Conservation (phyloP, 2,797 vertebrate species). For the Molossus molossus region DNA sequence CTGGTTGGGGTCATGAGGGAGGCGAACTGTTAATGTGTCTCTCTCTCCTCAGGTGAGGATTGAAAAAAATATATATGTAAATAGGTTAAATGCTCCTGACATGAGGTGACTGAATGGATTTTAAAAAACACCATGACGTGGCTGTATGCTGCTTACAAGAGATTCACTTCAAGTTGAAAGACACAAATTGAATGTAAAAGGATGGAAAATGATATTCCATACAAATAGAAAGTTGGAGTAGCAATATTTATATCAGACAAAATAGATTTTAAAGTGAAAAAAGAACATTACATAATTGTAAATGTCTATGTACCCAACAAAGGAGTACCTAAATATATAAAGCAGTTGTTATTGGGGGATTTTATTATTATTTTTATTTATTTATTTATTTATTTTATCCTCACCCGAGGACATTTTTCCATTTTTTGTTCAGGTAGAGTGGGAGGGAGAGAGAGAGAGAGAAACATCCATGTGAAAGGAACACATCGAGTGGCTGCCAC, state of each 20-base stretch:
- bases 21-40: too few relatives aligned
- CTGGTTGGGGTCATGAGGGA: too few relatives aligned
- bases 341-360: not conserved
- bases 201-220: not conserved
- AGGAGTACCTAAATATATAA: not conserved
- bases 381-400: too few relatives aligned
- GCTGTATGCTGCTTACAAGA: not conserved
- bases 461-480: too few relatives aligned
- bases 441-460: too few relatives aligned
- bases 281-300: not conserved
- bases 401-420: too few relatives aligned
- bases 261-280: not conserved
- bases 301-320: not conserved
- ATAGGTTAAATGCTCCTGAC: not conserved
- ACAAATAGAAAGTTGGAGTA: not conserved
- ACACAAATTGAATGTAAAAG: not conserved
- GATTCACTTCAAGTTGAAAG: not conserved
- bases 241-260: not conserved
- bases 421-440: too few relatives aligned
- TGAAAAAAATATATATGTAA: not conserved
- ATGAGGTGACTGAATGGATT: not conserved
- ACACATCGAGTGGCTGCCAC: too few relatives aligned
- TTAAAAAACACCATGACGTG: not conserved
- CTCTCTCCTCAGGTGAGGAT: too few relatives aligned
- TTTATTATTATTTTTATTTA: not conserved